These are phyloP conservation scores for Platygyra sinensis DNA, from an alignment of 64 coral and sea anemone genomes.

Conservation along the genomic window DNA sequence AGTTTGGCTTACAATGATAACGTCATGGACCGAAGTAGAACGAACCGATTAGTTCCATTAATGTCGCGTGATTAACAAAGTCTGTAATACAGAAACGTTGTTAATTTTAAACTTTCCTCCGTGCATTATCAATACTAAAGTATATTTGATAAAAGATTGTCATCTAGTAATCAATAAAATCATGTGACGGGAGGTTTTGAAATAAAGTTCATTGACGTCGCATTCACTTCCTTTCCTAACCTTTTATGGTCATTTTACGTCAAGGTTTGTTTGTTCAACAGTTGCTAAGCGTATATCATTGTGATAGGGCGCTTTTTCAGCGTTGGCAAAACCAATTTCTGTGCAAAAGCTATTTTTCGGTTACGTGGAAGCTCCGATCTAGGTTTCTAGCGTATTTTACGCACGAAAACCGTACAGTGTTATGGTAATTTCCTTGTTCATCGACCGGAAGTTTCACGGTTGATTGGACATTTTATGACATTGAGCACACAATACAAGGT, in stretches of 20 bases:
- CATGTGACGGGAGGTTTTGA: neutral
- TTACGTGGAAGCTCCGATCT: neutral
- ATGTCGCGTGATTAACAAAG: too few species aligned
- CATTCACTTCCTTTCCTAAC: neutral
- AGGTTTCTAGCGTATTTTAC: neutral
- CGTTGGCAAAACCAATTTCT: neutral
- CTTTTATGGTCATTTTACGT: constrained; percentile 32
- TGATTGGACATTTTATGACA: constrained; percentile 5
- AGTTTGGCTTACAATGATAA: too few species aligned
- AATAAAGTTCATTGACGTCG: neutral
- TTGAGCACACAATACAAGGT: neutral
- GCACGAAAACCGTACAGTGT: neutral
- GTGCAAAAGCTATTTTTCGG: neutral
- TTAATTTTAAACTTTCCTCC: too few species aligned
- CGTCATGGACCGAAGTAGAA: too few species aligned
- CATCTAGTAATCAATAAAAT: neutral
- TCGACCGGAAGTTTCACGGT: constrained; percentile 31
- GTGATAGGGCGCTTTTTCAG: neutral
- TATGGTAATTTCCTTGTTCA: neutral
- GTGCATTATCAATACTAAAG: neutral
- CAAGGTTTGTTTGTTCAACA: constrained; percentile 12
- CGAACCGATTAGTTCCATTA: too few species aligned
- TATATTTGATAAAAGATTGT: neutral
- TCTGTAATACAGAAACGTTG: too few species aligned
- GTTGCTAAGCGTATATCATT: neutral